Percentiles rank a stretch among this genome's conserved stretches.
phyloP scores from a whole-genome alignment of 2,888 invertebrate genomes.

The Ormyrus labotus region DNA sequence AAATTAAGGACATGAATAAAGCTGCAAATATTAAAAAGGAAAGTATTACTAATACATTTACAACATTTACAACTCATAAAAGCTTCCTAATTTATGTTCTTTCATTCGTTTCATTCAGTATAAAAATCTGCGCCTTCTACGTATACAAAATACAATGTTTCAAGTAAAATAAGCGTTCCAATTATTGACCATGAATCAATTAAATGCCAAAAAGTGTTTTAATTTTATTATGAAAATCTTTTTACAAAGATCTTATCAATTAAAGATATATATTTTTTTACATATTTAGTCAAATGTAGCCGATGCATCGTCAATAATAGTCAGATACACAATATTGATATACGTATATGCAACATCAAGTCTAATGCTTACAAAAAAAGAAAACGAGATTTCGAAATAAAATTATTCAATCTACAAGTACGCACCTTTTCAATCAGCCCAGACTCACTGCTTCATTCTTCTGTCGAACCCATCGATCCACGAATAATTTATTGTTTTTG shows the following conservation, averaged over 20 bases:
- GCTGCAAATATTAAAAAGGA: conserved; percentile 33
- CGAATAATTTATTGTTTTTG: conserved; percentile 12
- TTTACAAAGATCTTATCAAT: neutral
- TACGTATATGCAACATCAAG: conserved; percentile 32
- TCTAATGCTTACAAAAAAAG: conserved; percentile 47
- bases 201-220: neutral
- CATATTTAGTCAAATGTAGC: conserved; percentile 30
- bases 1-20: conserved; percentile 32
- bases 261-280: neutral
- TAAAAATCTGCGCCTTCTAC: conserved; percentile 42
- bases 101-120: conserved; percentile 24
- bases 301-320: conserved; percentile 50
- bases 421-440: conserved; percentile 57
- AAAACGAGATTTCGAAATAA: conserved; percentile 44
- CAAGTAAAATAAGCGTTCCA: conserved; percentile 37
- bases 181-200: conserved; percentile 50
- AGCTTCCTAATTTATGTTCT: conserved; percentile 30
- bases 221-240: neutral
- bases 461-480: conserved; percentile 51
- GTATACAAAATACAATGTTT: conserved; percentile 41
- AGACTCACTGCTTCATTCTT: conserved; percentile 56
- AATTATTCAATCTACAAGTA: conserved; percentile 56
- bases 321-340: conserved; percentile 29
- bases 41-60: conserved; percentile 20
- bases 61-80: conserved; percentile 26